Evolutionary conservation across 2,797 vertebrate genomes (phyloP), one percentile per base, ranked within the genome.

Genomic region (Myripristis jacobus): DNA sequence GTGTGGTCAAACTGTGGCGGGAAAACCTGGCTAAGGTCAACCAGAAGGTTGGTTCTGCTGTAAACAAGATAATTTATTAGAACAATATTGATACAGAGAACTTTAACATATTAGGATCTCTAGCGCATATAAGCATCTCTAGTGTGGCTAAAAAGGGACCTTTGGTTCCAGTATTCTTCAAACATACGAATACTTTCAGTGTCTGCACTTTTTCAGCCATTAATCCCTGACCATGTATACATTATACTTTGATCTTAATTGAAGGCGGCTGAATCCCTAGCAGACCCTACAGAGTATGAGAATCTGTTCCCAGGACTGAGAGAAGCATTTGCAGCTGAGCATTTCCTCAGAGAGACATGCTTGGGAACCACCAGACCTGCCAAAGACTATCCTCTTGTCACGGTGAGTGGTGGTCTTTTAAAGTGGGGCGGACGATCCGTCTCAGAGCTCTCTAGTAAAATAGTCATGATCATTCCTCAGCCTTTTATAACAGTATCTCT

Each of bases 201-300:
- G 38, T 41, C 38, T 15, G 38, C 12, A 41, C 12, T 41, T 41
- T 12, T 41, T 41, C 13, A 41, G 15, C 3, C 66, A 24, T 16
- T 67, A 57, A 8, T 70, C 65, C 12, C 68, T 73, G 13, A 63
- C 19, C 9, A 3, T 65, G 22, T 63, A 13, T 54, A 6, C 7
- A 29, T 8, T 41, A 18, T 36, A 21, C 27, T 38, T 41, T 1
- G 5, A 67, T 78, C 21, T 74, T 58, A 1, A 18, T 70, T 75
- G 0, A 70, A 92, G 94, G 98, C 98, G 13, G 98, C 97, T 0
- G 98, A 99, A 73, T 99, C 98, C 5, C 92, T 99, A 43, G 98
- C 98, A 47, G 98, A 99, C 84, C 98, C 98, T 31, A 99, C 97
- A 5, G 97, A 98, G 79, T 99, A 99, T 69, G 98, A 98, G 89